Evolutionary conservation across 2,888 invertebrate species (phyloP).

Genomic region (Phortica magna): DNA sequence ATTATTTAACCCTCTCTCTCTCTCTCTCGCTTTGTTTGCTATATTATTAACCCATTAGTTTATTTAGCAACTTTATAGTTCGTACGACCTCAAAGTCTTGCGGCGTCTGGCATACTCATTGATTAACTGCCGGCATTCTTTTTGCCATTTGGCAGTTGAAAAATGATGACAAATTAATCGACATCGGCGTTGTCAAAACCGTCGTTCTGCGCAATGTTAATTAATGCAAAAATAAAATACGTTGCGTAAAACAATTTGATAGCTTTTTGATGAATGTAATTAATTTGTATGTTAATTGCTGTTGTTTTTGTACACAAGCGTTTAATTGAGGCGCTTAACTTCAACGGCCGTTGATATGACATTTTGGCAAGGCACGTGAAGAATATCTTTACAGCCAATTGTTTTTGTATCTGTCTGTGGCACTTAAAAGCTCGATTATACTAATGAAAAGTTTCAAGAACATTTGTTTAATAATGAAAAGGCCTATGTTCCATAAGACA

Average conservation of each 20-base stretch:
- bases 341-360: no score
- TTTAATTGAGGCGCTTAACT: not conserved
- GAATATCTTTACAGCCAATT: no score
- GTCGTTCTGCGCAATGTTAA: not conserved
- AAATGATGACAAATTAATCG: not conserved
- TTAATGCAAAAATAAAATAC: not conserved
- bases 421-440: no score
- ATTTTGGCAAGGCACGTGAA: no score
- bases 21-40: not conserved
- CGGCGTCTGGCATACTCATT: not conserved
- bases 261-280: not conserved
- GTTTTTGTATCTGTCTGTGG: no score
- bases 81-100: not conserved
- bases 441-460: no score
- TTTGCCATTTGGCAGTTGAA: not conserved
- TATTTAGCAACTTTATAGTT: conserved; percentile 1
- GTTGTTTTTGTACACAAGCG: conserved; percentile 22
- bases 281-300: conserved; percentile 1
- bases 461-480: no score
- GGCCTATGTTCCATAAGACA: no score
- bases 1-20: not conserved
- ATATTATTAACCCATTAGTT: conserved; percentile 16
- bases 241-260: not conserved
- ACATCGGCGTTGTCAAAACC: not conserved
- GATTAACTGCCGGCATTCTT: conserved; percentile 7